Conservation (phyloP, 2,888 invertebrate genomes). For the Ophioninae sp. region DNA sequence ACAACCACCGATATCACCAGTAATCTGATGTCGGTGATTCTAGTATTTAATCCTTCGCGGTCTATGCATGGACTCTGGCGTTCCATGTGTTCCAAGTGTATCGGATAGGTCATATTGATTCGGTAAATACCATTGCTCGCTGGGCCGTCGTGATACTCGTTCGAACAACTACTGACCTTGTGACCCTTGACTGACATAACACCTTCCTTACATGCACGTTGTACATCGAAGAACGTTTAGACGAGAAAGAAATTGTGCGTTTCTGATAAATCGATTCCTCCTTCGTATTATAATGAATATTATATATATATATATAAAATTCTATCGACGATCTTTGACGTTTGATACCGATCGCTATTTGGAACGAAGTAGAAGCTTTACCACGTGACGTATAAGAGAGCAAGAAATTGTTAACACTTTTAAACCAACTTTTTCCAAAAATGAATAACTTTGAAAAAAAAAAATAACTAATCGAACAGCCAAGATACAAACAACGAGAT, state of each 20-base stretch:
- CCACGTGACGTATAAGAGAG: too few species aligned
- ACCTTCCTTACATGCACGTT: neutral
- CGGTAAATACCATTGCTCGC: conserved; percentile 19
- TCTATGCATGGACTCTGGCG: conserved; percentile 19
- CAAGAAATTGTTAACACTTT: too few species aligned
- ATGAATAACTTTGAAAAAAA: too few species aligned
- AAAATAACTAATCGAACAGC: neutral
- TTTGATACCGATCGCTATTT: too few species aligned
- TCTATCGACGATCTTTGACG: too few species aligned
- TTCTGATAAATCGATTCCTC: too few species aligned
- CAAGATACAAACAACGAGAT: neutral
- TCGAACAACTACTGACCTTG: conserved; percentile 27
- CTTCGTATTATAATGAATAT: neutral
- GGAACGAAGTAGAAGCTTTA: too few species aligned
- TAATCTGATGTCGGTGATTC: conserved; percentile 67
- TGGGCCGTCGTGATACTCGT: conserved; percentile 7
- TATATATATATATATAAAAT: conserved; percentile 16
- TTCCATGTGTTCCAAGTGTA: conserved; percentile 48
- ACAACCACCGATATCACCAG: conserved; percentile 67
- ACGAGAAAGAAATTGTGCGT: neutral
- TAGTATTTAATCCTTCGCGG: conserved; percentile 43
- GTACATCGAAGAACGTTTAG: neutral
- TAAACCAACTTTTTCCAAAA: too few species aligned
- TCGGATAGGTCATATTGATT: conserved; percentile 50
- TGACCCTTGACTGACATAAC: conserved; percentile 6